These are phyloP conservation scores for Andinoacara biseriatus DNA, from an alignment of 2,113 vertebrate species.

Conservation along the genomic window DNA sequence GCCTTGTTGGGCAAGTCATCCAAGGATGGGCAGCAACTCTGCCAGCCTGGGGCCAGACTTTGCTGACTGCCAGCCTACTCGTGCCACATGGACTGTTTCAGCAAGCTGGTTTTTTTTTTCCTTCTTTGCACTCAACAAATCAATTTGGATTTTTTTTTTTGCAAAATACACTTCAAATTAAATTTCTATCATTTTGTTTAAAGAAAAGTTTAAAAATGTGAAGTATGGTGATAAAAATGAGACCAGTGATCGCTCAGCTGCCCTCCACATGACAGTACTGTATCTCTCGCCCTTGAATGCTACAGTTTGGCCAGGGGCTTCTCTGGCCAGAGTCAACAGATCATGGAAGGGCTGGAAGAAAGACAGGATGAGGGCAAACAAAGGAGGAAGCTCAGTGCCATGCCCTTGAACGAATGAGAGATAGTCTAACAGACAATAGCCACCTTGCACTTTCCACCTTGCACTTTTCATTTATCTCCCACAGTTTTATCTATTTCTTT, in stretches of 20 bases:
- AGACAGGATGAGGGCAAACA: slow-evolving; percentile 60
- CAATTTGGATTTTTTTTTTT: neutral
- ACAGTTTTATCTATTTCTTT: slow-evolving; percentile 31
- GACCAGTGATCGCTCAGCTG: neutral
- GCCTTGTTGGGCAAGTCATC: slow-evolving; percentile 68
- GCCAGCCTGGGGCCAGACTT: slow-evolving; percentile 61
- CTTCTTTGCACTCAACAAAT: slow-evolving; percentile 13
- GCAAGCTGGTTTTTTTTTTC: slow-evolving; percentile 15
- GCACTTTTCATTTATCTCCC: slow-evolving; percentile 44
- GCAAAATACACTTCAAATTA: neutral
- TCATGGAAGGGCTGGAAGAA: slow-evolving; percentile 63
- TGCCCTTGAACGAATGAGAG: slow-evolving; percentile 71
- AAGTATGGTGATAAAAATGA: neutral
- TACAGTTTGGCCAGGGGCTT: slow-evolving; percentile 53
- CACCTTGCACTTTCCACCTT: slow-evolving; percentile 36
- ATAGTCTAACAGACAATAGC: slow-evolving; percentile 39
- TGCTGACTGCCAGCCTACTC: slow-evolving; percentile 62
- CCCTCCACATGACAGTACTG: slow-evolving; percentile 23
- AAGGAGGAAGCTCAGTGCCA: slow-evolving; percentile 47
- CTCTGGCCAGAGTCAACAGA: slow-evolving; percentile 59
- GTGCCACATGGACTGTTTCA: slow-evolving; percentile 48
- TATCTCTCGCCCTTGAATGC: slow-evolving; percentile 59
- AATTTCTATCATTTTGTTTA: neutral
- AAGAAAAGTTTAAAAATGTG: neutral
- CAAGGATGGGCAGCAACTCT: slow-evolving; percentile 59